Percentiles rank a stretch among this genome's conserved stretches.
These are phyloP conservation scores for Cosmopolites sordidus DNA, from an alignment of 2,888 invertebrate genomes.

Conservation along the genomic window DNA sequence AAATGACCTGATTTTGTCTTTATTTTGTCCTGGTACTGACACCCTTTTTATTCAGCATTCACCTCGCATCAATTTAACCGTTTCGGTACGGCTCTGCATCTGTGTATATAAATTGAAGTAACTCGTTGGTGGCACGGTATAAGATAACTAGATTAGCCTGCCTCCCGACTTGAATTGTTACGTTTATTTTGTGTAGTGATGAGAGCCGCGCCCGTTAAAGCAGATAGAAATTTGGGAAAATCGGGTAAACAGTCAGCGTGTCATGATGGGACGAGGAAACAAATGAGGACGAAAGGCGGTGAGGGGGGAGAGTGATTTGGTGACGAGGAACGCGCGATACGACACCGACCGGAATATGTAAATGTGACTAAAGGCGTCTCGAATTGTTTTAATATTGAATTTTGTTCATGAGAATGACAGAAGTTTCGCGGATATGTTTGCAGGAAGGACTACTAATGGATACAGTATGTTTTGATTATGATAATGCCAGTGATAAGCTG, in stretches of 20 bases:
- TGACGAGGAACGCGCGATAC: neutral
- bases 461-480: no score
- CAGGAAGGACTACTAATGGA: no score
- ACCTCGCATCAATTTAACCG: neutral
- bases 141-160: constrained; percentile 38
- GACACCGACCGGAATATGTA: constrained; percentile 14
- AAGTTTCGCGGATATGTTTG: constrained; percentile 1
- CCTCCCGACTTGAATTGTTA: constrained; percentile 25
- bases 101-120: constrained; percentile 39
- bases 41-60: no score
- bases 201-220: constrained; percentile 24
- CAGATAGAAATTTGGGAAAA: constrained; percentile 27
- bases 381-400: constrained; percentile 24
- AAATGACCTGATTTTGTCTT: no score
- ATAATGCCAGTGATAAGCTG: no score
- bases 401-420: constrained; percentile 11
- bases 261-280: constrained; percentile 18
- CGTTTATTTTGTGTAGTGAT: constrained; percentile 24
- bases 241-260: constrained; percentile 27
- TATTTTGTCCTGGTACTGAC: no score
- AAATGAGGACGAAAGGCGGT: constrained; percentile 17
- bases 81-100: constrained; percentile 7
- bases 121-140: constrained; percentile 36
- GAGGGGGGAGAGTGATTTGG: constrained; percentile 4
- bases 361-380: constrained; percentile 19